These are phyloP conservation scores for Arctia plantaginis DNA, from an alignment of 2,888 invertebrate genomes.

Conservation along the genomic window DNA sequence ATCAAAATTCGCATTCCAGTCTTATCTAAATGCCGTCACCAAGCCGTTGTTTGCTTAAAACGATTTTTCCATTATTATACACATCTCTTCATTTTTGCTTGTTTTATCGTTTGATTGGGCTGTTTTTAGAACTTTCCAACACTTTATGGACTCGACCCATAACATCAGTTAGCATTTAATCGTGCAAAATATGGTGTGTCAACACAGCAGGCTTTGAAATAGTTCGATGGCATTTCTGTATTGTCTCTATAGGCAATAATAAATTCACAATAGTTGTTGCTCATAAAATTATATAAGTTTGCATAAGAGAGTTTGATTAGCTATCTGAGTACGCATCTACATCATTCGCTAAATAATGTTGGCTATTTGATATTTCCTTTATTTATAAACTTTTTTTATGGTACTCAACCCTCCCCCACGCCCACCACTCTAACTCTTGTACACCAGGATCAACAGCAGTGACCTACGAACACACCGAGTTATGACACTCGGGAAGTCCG, in stretches of 20 bases:
- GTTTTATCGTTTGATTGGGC: constrained; percentile 37
- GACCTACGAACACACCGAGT: no score
- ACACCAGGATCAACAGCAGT: no score
- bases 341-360: constrained; percentile 67
- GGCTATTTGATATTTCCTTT: constrained; percentile 73
- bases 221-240: constrained; percentile 65
- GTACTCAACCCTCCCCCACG: no score
- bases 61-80: constrained; percentile 64
- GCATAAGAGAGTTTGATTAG: constrained; percentile 77
- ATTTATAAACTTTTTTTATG: no score
- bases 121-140: constrained; percentile 35
- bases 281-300: constrained; percentile 77
- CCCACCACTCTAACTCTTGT: no score
- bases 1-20: constrained; percentile 82
- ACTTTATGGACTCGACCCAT: constrained; percentile 40
- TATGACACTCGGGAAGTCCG: no score
- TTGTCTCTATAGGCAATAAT: constrained; percentile 67
- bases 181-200: constrained; percentile 66
- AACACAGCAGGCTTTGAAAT: constrained; percentile 62
- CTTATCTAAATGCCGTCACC: constrained; percentile 76
- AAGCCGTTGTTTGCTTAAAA: constrained; percentile 69
- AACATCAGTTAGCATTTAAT: constrained; percentile 56
- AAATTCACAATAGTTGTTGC: constrained; percentile 68
- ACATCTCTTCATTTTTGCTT: constrained; percentile 50
- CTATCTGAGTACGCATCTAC: constrained; percentile 65